Conservation (phyloP, 35 echinoderm and acorn worm genomes). For the Anneissia japonica region DNA sequence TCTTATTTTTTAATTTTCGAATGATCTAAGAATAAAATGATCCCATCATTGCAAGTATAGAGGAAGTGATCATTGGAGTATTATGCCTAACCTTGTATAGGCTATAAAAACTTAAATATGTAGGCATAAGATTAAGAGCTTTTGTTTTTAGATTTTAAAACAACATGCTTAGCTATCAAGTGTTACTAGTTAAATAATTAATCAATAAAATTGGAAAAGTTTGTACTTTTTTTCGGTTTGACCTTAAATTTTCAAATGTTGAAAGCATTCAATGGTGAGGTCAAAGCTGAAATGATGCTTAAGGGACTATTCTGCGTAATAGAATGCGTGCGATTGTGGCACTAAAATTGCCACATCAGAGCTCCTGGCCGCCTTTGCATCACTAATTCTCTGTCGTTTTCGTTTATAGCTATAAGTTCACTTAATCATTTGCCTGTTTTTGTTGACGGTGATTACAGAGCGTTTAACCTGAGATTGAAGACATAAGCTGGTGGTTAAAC, state of each 20-base stretch:
- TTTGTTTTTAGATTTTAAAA: too few species aligned
- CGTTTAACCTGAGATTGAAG: background rate
- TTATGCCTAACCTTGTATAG: too few species aligned
- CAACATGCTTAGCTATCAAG: too few species aligned
- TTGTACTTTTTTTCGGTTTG: background rate
- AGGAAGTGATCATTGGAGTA: too few species aligned
- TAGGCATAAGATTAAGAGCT: too few species aligned
- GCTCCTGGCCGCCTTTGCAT: background rate
- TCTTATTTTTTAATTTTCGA: too few species aligned
- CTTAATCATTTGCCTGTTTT: background rate
- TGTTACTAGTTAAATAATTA: background rate
- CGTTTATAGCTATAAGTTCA: background rate
- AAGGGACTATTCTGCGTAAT: background rate
- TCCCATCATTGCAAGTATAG: too few species aligned
- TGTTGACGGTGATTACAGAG: background rate
- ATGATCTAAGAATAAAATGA: too few species aligned
- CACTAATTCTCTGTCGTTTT: background rate
- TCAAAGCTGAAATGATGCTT: background rate
- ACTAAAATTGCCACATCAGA: background rate
- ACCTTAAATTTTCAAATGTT: background rate
- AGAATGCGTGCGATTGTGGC: background rate
- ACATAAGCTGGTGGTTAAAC: background rate
- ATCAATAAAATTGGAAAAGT: background rate
- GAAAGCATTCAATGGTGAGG: background rate
- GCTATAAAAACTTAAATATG: too few species aligned